Base-by-base conservation (phyloP, 2,113 vertebrate species). In the Hyperoodon ampullatus region DNA sequence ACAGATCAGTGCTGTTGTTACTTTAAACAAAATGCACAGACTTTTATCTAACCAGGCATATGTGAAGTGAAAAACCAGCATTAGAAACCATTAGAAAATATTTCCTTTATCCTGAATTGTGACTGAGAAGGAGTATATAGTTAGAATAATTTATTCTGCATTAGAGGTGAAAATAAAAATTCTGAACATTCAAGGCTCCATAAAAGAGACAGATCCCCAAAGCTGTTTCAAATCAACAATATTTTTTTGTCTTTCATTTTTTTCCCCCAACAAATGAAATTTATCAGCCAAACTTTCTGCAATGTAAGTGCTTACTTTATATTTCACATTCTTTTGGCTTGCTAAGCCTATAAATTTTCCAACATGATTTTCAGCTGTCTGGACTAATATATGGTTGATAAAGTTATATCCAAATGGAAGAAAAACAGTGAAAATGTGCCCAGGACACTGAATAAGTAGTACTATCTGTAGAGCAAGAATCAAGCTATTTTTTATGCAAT, bases 21-120 rank as follows among this genome's bases (percentile, higher is more conserved):
- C 96, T 68, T 93, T 30, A 94, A 96, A 96, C 30, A 97, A 70
- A 97, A 96, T 35, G 26, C n/a, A 87, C 72, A 55, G 60, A 61
- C 42, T 85, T 92, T 66, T 77, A 47, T 68, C 65, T 68, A 50
- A 24, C 10, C 15, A 5, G 60, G 63, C 6, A 39, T 2, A 58
- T 16, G 65, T 71, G 11, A 90, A 90, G 33, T 60, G 15, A 97
- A 97, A 55, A 89, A 93, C 26, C 5, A 91, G 50, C 1, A 66
- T 60, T 91, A 93, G 80, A 42, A 97, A 50, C 83, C 66, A 18
- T 47, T 86, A 97, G 1, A 55, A 55, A 70, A 90, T 80, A 84
- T 91, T 92, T 95, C 23, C 23, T 58, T 95, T 95, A 23, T 74
- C 21, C 55, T 92, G 19, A 23, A 87, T 3, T 85, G 93, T 78